Conservation (phyloP, 2,113 vertebrate genomes). For the Trogon surrucura region DNA sequence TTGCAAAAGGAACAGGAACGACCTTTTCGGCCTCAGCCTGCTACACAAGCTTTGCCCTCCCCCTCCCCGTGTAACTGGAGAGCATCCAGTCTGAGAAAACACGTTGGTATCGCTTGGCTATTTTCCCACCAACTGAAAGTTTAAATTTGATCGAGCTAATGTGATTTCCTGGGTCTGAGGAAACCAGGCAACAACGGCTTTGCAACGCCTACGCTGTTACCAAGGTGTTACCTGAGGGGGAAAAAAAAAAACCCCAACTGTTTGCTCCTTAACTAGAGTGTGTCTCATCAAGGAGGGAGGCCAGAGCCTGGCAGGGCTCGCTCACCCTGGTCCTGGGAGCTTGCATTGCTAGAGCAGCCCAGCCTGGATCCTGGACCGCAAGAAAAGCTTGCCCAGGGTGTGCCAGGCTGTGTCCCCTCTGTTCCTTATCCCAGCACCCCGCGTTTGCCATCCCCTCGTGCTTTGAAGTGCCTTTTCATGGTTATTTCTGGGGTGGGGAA, state of each 20-base stretch:
- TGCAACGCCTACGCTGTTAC: neutral
- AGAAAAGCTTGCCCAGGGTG: rapidly evolving
- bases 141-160: neutral
- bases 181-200: neutral
- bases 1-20: neutral
- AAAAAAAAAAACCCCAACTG: no score
- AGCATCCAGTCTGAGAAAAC: neutral
- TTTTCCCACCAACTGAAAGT: neutral
- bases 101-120: neutral
- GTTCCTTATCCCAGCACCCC: rapidly evolving
- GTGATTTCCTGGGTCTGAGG: neutral
- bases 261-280: neutral
- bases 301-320: neutral
- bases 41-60: neutral
- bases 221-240: neutral
- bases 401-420: neutral
- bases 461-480: rapidly evolving
- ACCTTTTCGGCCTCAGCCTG: neutral
- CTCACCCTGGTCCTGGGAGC: no score
- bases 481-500: neutral
- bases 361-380: no score
- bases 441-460: rapidly evolving
- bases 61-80: neutral
- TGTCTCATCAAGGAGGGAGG: no score
- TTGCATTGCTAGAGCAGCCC: neutral